Evolutionary conservation across 2,888 invertebrate genomes (phyloP).

Genomic region (Macrosoma leucophasiata): DNA sequence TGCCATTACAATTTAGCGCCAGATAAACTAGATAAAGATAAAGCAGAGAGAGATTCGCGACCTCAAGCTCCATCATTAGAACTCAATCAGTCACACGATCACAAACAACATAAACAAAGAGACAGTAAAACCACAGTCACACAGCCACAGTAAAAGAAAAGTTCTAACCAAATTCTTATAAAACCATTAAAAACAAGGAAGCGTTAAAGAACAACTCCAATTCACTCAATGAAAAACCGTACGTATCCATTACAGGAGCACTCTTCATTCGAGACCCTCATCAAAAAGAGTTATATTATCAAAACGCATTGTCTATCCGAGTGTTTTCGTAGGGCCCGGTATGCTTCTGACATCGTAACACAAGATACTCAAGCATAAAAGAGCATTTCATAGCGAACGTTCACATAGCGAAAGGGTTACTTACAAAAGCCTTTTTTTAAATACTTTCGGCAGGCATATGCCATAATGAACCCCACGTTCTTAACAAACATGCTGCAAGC

Average conservation of each 20-base stretch:
- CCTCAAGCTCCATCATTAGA: too few species aligned
- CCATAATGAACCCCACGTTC: slow-evolving; percentile 45
- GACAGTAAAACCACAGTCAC: too few species aligned
- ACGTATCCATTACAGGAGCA: slow-evolving; percentile 16
- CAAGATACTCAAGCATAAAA: slow-evolving; percentile 54
- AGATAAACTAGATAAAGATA: too few species aligned
- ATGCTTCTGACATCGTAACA: slow-evolving; percentile 55
- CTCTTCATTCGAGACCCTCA: slow-evolving; percentile 32
- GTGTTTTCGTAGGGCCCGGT: slow-evolving; percentile 50
- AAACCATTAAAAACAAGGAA: slow-evolving; percentile 11
- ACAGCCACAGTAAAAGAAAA: too few species aligned
- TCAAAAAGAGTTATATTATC: slow-evolving; percentile 58
- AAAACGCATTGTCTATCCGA: slow-evolving; percentile 60
- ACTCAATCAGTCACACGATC: too few species aligned
- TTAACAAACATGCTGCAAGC: slow-evolving; percentile 44
- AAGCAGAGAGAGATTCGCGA: too few species aligned
- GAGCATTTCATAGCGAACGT: slow-evolving; percentile 56
- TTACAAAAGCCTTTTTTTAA: slow-evolving; percentile 65
- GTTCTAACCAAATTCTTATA: too few species aligned
- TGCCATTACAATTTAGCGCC: too few species aligned
- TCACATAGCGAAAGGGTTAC: slow-evolving; percentile 52
- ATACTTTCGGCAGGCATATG: slow-evolving; percentile 60
- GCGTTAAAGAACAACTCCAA: too few species aligned
- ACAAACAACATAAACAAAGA: too few species aligned
- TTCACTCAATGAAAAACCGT: too few species aligned